Percentiles rank a stretch among this genome's conserved stretches.
These are phyloP conservation scores for Chiloscyllium plagiosum DNA, from an alignment of 2,113 vertebrate species.

Conservation along the genomic window DNA sequence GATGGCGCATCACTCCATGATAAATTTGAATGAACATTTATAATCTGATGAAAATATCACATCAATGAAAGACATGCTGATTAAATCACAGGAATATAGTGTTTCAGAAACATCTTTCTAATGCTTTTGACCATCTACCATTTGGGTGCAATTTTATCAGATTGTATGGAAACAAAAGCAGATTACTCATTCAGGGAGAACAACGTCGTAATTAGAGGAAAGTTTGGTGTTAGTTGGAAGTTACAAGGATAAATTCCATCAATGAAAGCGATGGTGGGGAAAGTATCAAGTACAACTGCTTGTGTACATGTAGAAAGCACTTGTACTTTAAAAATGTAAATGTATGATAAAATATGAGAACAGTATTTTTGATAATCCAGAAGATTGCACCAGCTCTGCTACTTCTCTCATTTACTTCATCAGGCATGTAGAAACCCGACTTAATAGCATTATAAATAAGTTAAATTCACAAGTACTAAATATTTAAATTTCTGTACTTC, in stretches of 20 bases:
- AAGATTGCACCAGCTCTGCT: neutral
- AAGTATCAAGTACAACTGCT: neutral
- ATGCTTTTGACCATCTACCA: neutral
- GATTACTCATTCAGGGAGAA: neutral
- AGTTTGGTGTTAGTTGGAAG: neutral
- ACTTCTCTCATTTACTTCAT: neutral
- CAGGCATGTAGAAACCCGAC: neutral
- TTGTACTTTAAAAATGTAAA: too few species aligned
- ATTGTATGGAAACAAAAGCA: neutral
- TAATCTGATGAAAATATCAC: neutral
- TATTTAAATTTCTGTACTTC: neutral
- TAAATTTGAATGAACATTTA: neutral
- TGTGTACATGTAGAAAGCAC: neutral
- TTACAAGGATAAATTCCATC: neutral
- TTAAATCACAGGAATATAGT: neutral
- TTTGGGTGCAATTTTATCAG: neutral
- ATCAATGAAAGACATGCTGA: neutral
- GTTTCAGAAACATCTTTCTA: neutral
- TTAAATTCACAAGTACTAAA: neutral
- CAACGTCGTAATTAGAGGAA: neutral
- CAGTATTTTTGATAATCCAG: neutral
- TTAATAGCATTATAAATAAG: neutral
- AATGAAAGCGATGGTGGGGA: neutral
- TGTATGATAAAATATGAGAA: too few species aligned
- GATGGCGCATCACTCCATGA: constrained; percentile 9